A percentile compares a stretch with the other conserved stretches of the same genome.
Evolutionary conservation across 2,113 vertebrate genomes (phyloP).

Genomic region (Hipposideros armiger): DNA sequence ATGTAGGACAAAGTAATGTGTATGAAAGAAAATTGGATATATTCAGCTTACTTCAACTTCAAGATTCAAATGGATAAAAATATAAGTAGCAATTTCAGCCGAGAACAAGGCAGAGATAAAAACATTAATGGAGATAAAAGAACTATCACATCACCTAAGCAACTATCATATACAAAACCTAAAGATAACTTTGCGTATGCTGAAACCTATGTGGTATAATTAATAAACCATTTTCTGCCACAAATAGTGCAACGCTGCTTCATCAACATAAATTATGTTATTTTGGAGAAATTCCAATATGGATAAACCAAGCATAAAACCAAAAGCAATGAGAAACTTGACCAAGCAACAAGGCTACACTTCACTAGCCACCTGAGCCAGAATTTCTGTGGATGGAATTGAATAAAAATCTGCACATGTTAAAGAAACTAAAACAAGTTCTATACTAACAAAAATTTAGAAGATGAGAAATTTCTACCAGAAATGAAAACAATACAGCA

Average conservation of each 20-base stretch:
- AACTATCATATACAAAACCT: background rate
- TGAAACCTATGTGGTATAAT: background rate
- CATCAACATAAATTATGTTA: background rate
- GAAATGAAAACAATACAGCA: background rate
- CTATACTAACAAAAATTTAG: background rate
- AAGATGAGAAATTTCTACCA: background rate
- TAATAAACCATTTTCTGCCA: conserved; percentile 22
- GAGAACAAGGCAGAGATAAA: conserved; percentile 38
- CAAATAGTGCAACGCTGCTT: background rate
- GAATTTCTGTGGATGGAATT: background rate
- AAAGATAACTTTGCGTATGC: background rate
- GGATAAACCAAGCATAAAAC: background rate
- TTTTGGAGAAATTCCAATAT: background rate
- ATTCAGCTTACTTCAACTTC: conserved; percentile 37
- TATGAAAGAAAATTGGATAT: background rate
- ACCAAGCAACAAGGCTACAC: background rate
- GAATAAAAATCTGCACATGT: background rate
- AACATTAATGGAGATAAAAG: conserved; percentile 41
- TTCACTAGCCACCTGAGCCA: background rate
- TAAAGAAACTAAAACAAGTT: conserved; percentile 30
- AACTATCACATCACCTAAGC: background rate
- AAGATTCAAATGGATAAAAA: conserved; percentile 51
- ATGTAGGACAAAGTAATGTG: background rate
- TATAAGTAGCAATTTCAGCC: conserved; percentile 1
- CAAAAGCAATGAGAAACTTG: background rate